phyloP scores from a whole-genome alignment of 2,888 invertebrate species.

The Oligia strigilis region DNA sequence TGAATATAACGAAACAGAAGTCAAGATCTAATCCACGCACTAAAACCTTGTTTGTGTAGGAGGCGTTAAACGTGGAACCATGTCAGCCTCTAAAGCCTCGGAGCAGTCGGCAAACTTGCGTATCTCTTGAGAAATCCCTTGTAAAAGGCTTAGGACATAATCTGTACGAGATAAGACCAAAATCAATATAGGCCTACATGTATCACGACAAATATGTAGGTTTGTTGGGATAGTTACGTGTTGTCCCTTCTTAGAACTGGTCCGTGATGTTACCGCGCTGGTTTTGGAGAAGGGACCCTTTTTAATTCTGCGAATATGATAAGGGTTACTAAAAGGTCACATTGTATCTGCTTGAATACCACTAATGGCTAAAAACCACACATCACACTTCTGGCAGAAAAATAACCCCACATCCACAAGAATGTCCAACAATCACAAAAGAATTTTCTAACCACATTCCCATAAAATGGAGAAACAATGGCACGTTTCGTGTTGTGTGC shows the following conservation, averaged over 20 bases:
- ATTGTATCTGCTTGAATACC: background rate
- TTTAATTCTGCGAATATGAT: background rate
- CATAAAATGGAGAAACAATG: conserved; percentile 39
- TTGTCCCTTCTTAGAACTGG: conserved; percentile 7
- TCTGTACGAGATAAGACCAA: conserved; percentile 57
- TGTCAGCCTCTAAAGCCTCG: conserved; percentile 48
- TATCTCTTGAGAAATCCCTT: conserved; percentile 61
- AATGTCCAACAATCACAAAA: conserved; percentile 33
- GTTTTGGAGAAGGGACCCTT: background rate
- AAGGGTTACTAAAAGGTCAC: background rate
- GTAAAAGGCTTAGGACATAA: conserved; percentile 64
- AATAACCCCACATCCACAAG: background rate
- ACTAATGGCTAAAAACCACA: background rate
- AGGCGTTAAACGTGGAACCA: conserved; percentile 37
- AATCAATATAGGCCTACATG: conserved; percentile 46
- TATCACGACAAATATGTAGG: conserved; percentile 12
- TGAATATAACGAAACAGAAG: conserved; percentile 36
- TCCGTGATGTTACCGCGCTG: conserved; percentile 16
- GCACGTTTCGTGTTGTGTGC: conserved; percentile 45
- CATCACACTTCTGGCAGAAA: conserved; percentile 10
- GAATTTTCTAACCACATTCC: conserved; percentile 31
- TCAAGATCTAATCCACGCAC: conserved; percentile 45
- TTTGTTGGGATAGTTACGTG: conserved; percentile 9
- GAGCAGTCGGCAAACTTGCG: conserved; percentile 47
- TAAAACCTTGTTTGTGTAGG: conserved; percentile 50